Percentiles rank a stretch among this genome's conserved stretches.
phyloP scores from a whole-genome alignment of 2,113 vertebrate species.

The Upupa epops region DNA sequence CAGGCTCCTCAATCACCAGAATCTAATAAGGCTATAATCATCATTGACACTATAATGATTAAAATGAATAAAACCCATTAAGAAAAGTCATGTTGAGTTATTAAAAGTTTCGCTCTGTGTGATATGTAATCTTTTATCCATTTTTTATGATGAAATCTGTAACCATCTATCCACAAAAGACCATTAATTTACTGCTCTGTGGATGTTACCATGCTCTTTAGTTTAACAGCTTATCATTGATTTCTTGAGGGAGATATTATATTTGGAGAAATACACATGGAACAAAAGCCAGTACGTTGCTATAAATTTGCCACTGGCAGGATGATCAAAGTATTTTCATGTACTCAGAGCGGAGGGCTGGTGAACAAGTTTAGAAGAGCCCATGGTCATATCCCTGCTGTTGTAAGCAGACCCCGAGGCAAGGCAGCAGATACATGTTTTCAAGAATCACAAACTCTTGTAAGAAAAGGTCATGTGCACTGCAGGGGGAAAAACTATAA shows the following conservation, averaged over 20 bases:
- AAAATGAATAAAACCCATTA: constrained; percentile 99
- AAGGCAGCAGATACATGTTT: constrained; percentile 84
- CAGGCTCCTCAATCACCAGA: constrained; percentile 89
- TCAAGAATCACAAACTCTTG: constrained; percentile 82
- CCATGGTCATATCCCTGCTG: constrained; percentile 59
- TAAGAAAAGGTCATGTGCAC: constrained; percentile 90
- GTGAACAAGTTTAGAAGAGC: constrained; percentile 68
- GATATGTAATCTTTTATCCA: constrained; percentile 89
- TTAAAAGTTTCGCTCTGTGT: constrained; percentile 92
- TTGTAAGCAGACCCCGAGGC: constrained; percentile 61
- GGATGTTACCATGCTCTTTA: constrained; percentile 88
- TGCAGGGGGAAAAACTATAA: constrained; percentile 88
- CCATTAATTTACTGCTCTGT: constrained; percentile 88
- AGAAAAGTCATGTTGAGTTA: constrained; percentile 94
- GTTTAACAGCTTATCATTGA: constrained; percentile 88
- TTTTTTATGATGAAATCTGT: constrained; percentile 93
- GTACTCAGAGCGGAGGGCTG: constrained; percentile 58
- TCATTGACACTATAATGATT: constrained; percentile 99
- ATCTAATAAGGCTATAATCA: constrained; percentile 97
- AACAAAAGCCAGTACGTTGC: constrained; percentile 73
- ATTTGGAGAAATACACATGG: constrained; percentile 84
- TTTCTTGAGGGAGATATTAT: constrained; percentile 85
- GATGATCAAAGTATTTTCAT: constrained; percentile 79
- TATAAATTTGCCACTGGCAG: constrained; percentile 84
- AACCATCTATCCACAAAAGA: constrained; percentile 91